Conservation (phyloP, 2,113 vertebrate species). For the Bubalus kerabau region DNA sequence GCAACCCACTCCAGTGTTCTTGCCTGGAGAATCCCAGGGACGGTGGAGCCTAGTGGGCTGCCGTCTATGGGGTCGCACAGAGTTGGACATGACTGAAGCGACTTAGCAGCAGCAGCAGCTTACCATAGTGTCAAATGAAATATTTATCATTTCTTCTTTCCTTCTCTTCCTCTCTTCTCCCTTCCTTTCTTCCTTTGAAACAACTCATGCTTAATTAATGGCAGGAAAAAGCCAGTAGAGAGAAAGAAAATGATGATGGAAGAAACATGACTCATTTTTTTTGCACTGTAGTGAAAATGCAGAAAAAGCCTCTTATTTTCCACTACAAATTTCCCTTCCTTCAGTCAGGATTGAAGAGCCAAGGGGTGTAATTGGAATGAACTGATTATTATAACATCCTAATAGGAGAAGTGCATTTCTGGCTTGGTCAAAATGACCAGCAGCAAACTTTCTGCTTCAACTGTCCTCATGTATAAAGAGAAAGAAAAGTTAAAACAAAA, state of each 20-base stretch:
- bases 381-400: not conserved
- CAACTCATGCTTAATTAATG: not conserved
- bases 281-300: not conserved
- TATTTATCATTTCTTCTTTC: not conserved
- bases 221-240: not conserved
- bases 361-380: not conserved
- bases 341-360: slow-evolving; percentile 9
- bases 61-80: too few relatives aligned
- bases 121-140: not conserved
- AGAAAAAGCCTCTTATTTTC: not conserved
- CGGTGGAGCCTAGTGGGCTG: too few relatives aligned
- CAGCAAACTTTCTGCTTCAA: not conserved
- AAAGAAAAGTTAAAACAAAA: not conserved
- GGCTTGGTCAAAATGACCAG: not conserved
- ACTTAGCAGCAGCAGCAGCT: not conserved
- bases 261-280: not conserved
- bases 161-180: not conserved
- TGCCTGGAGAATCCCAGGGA: too few relatives aligned
- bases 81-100: too few relatives aligned
- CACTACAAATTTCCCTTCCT: not conserved
- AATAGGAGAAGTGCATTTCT: not conserved
- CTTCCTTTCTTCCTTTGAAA: not conserved
- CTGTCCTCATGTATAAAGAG: not conserved
- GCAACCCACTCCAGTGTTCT: too few relatives aligned
- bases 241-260: not conserved